phyloP scores from a whole-genome alignment of 2,888 invertebrate species.

The Nomada lathburiana region DNA sequence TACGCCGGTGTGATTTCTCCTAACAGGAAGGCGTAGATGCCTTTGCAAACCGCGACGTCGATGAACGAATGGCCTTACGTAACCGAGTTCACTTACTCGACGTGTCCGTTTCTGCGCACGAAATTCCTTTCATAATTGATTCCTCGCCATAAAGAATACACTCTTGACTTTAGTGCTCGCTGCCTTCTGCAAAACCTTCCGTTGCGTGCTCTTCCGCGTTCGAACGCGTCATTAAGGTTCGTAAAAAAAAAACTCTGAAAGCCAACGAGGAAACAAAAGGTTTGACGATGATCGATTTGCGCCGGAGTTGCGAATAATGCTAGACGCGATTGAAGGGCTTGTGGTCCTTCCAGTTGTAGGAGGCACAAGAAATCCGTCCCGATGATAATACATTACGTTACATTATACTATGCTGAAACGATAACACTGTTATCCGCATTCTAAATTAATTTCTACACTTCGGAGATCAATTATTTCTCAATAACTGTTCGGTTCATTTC shows the following conservation, averaged over 20 bases:
- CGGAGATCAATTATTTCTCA: no score
- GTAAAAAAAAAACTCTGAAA: constrained; percentile 30
- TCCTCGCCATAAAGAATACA: constrained; percentile 26
- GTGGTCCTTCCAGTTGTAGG: neutral
- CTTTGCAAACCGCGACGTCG: constrained; percentile 1
- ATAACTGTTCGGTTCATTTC: no score
- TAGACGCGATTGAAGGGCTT: neutral
- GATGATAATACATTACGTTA: no score
- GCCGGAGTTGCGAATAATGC: no score
- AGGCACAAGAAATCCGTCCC: no score
- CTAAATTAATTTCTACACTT: no score
- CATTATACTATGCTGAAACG: no score
- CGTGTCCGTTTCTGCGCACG: constrained; percentile 29
- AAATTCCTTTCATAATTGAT: constrained; percentile 52
- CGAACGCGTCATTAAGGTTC: constrained; percentile 12
- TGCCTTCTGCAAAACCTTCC: neutral
- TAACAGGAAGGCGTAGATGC: neutral
- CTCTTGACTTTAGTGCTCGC: neutral
- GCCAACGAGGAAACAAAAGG: constrained; percentile 9
- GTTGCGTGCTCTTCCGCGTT: constrained; percentile 49
- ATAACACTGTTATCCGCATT: no score
- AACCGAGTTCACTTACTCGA: constrained; percentile 25
- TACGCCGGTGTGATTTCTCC: constrained; percentile 36
- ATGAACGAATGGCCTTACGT: constrained; percentile 25
- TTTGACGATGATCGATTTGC: constrained; percentile 12